Conservation (phyloP, 2,797 vertebrate genomes). For the Danio jaintianensis region DNA sequence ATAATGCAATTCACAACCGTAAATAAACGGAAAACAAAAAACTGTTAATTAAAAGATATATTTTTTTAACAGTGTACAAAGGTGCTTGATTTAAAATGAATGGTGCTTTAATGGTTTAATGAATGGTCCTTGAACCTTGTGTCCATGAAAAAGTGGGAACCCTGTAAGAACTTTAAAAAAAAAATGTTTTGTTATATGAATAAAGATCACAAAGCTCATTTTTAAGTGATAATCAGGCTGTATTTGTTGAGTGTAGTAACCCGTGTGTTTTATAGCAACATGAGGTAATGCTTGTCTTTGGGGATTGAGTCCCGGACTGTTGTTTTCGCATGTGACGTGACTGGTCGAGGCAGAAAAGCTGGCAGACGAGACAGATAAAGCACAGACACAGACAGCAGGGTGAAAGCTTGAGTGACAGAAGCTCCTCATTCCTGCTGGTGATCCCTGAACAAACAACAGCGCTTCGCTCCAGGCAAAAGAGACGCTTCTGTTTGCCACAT, state of each 20-base stretch:
- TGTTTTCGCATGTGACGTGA: slow-evolving; percentile 53
- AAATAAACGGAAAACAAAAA: too few relatives aligned
- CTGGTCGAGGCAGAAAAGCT: slow-evolving; percentile 59
- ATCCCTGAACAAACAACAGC: slow-evolving; percentile 58
- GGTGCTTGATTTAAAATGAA: too few relatives aligned
- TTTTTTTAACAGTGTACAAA: too few relatives aligned
- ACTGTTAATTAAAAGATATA: too few relatives aligned
- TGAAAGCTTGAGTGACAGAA: slow-evolving; percentile 63
- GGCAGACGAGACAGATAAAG: slow-evolving; percentile 49
- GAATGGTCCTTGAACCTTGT: too few relatives aligned
- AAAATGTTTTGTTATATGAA: neutral
- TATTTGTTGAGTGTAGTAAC: neutral
- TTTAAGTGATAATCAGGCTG: neutral
- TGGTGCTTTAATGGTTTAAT: too few relatives aligned
- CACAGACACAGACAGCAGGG: slow-evolving; percentile 37
- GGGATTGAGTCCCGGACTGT: slow-evolving; percentile 23
- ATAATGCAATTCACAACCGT: too few relatives aligned
- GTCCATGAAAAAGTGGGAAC: too few relatives aligned
- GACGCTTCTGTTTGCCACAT: slow-evolving; percentile 1
- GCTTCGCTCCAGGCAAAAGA: slow-evolving; percentile 30
- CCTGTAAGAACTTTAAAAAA: neutral
- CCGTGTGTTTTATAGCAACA: neutral
- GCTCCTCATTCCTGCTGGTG: slow-evolving; percentile 49
- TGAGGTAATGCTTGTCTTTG: neutral
- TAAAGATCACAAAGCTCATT: neutral